Base-by-base conservation (phyloP, 1,140 invertebrate genomes). In the Drosophila nebulosa region DNA sequence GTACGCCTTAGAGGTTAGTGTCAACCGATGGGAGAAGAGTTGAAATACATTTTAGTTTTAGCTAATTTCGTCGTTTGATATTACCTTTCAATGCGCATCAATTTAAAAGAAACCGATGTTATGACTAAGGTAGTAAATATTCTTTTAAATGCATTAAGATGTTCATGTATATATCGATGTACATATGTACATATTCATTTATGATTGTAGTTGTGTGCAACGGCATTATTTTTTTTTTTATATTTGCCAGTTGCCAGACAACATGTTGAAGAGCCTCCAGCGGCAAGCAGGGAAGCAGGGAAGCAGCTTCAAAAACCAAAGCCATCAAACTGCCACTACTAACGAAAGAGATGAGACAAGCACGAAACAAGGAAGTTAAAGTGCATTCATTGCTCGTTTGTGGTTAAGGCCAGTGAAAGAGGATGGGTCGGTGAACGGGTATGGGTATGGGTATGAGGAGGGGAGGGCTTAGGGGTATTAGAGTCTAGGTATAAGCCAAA, bases 301-400 rank as follows among this genome's bases (percentile, higher is more conserved):
- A 69, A 57, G 39, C 56, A 56, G 74, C 53, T 46, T 76, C 74
- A 46, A 81, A 67, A 79, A 68, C 74, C 73, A 85, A 76, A 81
- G 81, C 84, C 81, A 80, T 85, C 78, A 86, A 86, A 74, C 77
- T 86, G 80, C 81, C 79, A 74, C 77, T 86, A 78, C 68, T 73
- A 81, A 63, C 71, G 64, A 70, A 79, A 73, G 50, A 64, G 51
- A 69, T 26, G 64, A 83, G 74, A 86, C 78, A 73, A 81, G 83
- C 80, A 86, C 78, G 78, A 85, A 81, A 86, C 80, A 86, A 85
- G 80, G 80, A 85, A 85, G 80, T 80, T 79, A 68, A 79, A 73
- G 39, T 80, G 78, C 66, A 78, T 78, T 70, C 69, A 73, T 69
- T 60, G 65, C 22, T 70, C 36, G 58, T 36, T 64, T 77, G 78